Conservation (phyloP, 2,797 vertebrate genomes). For the Smutsia gigantea region DNA sequence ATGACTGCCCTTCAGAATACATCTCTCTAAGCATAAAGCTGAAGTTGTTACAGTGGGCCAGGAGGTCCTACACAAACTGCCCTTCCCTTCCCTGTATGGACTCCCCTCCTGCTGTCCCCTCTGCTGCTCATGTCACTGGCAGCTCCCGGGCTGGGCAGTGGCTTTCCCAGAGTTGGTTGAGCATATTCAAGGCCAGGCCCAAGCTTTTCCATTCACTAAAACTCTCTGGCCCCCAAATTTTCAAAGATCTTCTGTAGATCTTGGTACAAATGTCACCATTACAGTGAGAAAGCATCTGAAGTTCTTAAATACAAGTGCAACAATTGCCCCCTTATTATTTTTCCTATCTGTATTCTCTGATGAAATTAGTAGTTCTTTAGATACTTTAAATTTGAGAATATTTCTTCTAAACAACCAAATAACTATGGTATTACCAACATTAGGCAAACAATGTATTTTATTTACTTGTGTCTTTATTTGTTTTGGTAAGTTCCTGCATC, state of each 20-base stretch:
- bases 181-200: neutral
- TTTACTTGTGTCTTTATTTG: neutral
- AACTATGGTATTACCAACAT: neutral
- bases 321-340: neutral
- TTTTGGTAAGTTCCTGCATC: neutral
- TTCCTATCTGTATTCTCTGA: neutral
- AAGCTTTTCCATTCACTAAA: neutral
- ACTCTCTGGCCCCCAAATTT: neutral
- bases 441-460: neutral
- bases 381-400: neutral
- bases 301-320: neutral
- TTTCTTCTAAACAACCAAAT: neutral
- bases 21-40: neutral
- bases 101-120: accelerated
- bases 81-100: no score
- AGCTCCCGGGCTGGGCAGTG: accelerated
- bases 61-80: no score
- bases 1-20: neutral
- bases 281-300: neutral
- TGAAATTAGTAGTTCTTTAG: neutral
- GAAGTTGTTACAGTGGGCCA: neutral
- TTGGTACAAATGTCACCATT: neutral
- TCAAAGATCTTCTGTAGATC: neutral
- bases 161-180: neutral
- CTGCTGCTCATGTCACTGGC: neutral